phyloP scores from a whole-genome alignment of 2,797 vertebrate species.

The Babyrousa celebensis region DNA sequence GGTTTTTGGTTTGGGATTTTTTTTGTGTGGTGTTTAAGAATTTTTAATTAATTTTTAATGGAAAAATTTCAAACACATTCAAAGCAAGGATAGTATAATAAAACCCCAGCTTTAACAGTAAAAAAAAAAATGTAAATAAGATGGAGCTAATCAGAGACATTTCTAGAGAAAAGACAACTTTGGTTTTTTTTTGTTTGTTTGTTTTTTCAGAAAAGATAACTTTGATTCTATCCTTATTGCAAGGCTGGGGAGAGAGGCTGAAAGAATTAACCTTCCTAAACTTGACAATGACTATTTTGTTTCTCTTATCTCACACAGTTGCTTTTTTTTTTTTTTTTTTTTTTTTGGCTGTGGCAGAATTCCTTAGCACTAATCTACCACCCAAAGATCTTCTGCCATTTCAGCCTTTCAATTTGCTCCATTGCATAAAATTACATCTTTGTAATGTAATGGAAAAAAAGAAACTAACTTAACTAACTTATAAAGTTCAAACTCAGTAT shows the following conservation, averaged over 20 bases:
- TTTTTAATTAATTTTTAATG: background rate
- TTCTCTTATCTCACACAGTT: background rate
- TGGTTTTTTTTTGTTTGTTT: too few species aligned
- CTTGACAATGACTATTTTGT: too few species aligned
- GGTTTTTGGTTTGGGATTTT: background rate
- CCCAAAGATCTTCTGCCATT: background rate
- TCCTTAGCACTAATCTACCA: background rate
- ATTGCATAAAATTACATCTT: background rate
- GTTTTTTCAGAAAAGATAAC: background rate
- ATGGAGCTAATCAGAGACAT: background rate
- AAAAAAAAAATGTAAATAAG: background rate
- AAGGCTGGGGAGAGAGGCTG: rapidly evolving
- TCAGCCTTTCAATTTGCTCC: too few species aligned
- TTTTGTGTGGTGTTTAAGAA: background rate
- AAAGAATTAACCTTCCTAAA: background rate
- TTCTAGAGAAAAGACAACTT: background rate
- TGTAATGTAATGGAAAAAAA: background rate
- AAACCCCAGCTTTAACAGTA: constrained; percentile 9
- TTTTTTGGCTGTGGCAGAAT: background rate
- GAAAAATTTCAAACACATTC: background rate
- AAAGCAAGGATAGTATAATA: background rate
- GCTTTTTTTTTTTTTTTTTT: too few species aligned
- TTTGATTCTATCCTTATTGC: background rate
- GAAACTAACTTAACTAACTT: background rate
- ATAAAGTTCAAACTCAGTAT: background rate